A percentile compares a stretch with the other conserved stretches of the same genome.
These are phyloP conservation scores for Scaptomyza cyrtandrae DNA, from an alignment of 2,888 invertebrate genomes.

Conservation along the genomic window DNA sequence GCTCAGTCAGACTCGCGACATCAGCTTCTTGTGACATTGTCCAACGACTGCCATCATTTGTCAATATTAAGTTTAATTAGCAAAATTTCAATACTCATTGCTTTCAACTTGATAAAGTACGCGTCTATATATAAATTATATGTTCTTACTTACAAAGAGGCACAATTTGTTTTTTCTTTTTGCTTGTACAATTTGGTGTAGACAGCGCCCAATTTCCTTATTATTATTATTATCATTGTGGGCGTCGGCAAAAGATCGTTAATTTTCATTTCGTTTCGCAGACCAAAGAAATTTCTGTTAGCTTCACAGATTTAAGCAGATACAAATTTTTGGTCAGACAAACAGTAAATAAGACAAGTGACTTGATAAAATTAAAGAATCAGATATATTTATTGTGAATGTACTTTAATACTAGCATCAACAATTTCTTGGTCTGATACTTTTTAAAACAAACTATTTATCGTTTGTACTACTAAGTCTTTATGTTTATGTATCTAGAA, in stretches of 20 bases:
- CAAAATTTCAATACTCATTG: slow-evolving; percentile 51
- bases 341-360: not conserved
- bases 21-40: slow-evolving; percentile 66
- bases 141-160: slow-evolving; percentile 45
- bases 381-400: no score
- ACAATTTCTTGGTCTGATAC: no score
- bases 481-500: slow-evolving; percentile 1
- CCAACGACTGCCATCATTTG: slow-evolving; percentile 72
- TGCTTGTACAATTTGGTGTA: slow-evolving; percentile 51
- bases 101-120: slow-evolving; percentile 1
- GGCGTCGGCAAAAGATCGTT: slow-evolving; percentile 45
- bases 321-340: slow-evolving; percentile 1
- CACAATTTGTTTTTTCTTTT: slow-evolving; percentile 69
- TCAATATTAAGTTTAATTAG: slow-evolving; percentile 81
- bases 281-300: slow-evolving; percentile 35
- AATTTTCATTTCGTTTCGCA: slow-evolving; percentile 53
- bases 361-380: not conserved
- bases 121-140: slow-evolving; percentile 5
- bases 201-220: slow-evolving; percentile 27
- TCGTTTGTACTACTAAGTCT: not conserved
- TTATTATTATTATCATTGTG: slow-evolving; percentile 34
- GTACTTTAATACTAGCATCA: not conserved
- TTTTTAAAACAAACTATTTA: not conserved
- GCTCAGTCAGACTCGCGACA: slow-evolving; percentile 14
- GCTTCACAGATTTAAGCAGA: slow-evolving; percentile 40